These are phyloP conservation scores for Falco novaeseelandiae DNA, from an alignment of 2,797 vertebrate species.

Conservation along the genomic window DNA sequence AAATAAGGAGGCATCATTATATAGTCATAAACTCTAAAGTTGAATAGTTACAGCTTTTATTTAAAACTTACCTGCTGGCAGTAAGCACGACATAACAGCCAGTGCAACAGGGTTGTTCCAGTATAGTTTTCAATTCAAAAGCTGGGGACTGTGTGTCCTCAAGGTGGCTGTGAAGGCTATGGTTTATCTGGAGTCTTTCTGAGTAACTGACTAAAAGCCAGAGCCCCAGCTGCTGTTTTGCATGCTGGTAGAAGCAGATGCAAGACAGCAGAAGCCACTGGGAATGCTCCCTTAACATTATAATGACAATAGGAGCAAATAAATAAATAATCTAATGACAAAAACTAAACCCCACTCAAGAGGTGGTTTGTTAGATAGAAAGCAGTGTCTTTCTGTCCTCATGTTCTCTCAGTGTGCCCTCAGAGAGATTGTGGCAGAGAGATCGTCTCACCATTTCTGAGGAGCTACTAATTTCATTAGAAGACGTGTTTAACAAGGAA, in stretches of 20 bases:
- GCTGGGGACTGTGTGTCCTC: not conserved
- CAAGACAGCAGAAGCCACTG: not conserved
- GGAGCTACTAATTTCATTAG: not conserved
- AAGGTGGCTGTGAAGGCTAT: not conserved
- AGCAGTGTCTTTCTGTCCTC: not conserved
- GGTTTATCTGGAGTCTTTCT: not conserved
- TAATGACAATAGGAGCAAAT: not conserved
- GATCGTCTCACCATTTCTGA: accelerated
- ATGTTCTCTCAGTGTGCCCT: not conserved
- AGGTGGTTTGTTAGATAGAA: not conserved
- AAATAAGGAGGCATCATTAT: not conserved
- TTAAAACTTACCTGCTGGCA: accelerated
- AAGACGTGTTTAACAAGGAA: not conserved
- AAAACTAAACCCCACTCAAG: not conserved
- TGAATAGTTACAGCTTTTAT: not conserved
- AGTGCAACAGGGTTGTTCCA: not conserved
- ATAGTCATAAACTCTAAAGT: not conserved
- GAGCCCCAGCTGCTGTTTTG: not conserved
- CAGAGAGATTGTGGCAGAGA: not conserved
- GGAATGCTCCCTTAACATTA: not conserved
- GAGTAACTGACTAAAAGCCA: not conserved
- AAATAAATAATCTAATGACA: not conserved
- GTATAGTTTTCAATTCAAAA: not conserved
- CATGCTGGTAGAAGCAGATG: not conserved
- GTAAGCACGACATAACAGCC: not conserved